These are phyloP conservation scores for Drosophila sechellia DNA, from an alignment of 1,140 invertebrate species.

Conservation along the genomic window DNA sequence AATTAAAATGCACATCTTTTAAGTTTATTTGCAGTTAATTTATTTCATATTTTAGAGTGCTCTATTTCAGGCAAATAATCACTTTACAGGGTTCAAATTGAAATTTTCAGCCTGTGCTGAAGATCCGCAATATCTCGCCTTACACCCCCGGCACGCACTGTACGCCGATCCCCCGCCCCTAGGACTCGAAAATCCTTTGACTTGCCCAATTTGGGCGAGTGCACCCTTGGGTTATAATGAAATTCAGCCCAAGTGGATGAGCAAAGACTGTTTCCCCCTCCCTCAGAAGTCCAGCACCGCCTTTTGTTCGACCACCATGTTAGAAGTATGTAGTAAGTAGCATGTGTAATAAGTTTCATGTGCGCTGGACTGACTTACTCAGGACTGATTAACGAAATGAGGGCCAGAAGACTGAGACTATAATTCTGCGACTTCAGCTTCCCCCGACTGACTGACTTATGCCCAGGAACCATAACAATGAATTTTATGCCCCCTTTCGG, in stretches of 20 bases:
- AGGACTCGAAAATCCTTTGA: conserved; percentile 25
- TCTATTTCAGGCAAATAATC: not conserved
- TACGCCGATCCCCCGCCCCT: conserved; percentile 27
- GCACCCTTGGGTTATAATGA: conserved; percentile 58
- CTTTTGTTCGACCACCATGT: not conserved
- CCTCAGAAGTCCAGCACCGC: not conserved
- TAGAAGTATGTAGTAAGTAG: conserved; percentile 11
- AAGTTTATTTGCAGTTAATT: not conserved
- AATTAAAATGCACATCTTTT: not conserved
- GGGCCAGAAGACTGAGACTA: conserved; percentile 6
- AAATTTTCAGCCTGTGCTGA: not conserved
- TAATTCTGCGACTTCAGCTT: conserved; percentile 12
- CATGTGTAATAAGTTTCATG: conserved; percentile 64
- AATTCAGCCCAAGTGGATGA: conserved; percentile 53
- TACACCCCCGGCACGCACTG: conserved; percentile 29
- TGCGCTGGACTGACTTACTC: conserved; percentile 70
- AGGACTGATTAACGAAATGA: conserved; percentile 77
- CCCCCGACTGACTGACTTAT: conserved; percentile 72
- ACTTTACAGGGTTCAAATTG: not conserved
- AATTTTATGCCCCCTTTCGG: conserved; percentile 65
- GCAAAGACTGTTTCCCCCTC: conserved; percentile 18
- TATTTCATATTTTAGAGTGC: not conserved
- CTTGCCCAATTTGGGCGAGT: conserved; percentile 42
- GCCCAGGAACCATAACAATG: conserved; percentile 81
- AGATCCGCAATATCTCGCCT: conserved; percentile 2